Evolutionary conservation across 2,113 vertebrate species (phyloP).

Genomic region (Mesocricetus auratus): DNA sequence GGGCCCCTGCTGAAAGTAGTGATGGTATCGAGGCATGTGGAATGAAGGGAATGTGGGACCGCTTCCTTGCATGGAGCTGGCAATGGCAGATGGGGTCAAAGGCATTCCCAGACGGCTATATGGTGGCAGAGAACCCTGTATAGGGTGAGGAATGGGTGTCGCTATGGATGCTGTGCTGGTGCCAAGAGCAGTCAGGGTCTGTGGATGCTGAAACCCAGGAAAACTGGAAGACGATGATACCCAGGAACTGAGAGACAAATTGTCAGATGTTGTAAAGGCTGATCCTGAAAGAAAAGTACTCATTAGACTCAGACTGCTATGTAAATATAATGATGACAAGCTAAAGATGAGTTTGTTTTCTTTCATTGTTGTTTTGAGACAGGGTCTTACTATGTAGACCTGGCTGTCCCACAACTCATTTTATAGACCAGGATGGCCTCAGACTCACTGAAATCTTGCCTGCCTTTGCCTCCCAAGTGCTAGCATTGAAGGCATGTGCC

Average conservation of each 20-base stretch:
- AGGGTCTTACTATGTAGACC: too few relatives aligned
- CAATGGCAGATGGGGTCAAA: slow-evolving; percentile 93
- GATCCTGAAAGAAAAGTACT: slow-evolving; percentile 90
- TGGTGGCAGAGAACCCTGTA: slow-evolving; percentile 96
- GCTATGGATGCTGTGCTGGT: slow-evolving; percentile 90
- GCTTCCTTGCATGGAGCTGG: slow-evolving; percentile 94
- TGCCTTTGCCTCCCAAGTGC: background rate
- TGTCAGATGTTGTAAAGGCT: slow-evolving; percentile 97
- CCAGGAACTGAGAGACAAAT: slow-evolving; percentile 98
- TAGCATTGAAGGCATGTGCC: background rate
- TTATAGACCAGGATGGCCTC: background rate
- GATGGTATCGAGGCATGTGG: slow-evolving; percentile 99
- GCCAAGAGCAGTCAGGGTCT: slow-evolving; percentile 94
- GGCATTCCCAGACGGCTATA: slow-evolving; percentile 97
- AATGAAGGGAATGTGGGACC: slow-evolving; percentile 98
- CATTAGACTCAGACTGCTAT: background rate
- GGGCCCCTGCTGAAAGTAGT: slow-evolving; percentile 99
- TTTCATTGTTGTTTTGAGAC: background rate
- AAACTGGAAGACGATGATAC: slow-evolving; percentile 95
- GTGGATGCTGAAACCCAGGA: slow-evolving; percentile 96
- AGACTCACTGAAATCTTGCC: background rate
- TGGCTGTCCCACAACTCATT: background rate
- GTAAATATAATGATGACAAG: background rate
- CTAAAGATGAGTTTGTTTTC: background rate
- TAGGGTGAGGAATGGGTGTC: slow-evolving; percentile 94